Evolutionary conservation across 1,140 invertebrate species (phyloP).

Genomic region (Halictus rubicundus): DNA sequence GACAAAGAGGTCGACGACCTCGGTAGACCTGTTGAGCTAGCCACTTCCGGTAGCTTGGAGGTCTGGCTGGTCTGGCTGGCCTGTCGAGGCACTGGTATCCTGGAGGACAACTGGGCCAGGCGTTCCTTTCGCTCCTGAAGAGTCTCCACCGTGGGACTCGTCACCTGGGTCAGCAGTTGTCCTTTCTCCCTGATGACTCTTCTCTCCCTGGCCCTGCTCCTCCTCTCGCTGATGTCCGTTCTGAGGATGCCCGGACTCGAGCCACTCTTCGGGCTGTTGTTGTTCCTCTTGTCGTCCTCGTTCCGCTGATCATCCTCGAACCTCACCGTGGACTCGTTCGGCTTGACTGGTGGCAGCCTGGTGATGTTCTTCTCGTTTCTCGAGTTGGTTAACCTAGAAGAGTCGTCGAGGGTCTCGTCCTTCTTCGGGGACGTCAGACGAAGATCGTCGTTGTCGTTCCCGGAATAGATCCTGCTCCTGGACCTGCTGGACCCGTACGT

Average conservation of each 20-base stretch:
- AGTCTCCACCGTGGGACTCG: conserved; percentile 43
- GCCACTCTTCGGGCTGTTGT: conserved; percentile 55
- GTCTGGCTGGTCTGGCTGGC: conserved; percentile 12
- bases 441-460: conserved; percentile 52
- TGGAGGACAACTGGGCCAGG: conserved; percentile 51
- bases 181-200: conserved; percentile 62
- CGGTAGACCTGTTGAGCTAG: not conserved
- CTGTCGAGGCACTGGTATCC: conserved; percentile 60
- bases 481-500: conserved; percentile 34
- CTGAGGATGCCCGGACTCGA: conserved; percentile 61
- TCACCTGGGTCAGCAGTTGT: conserved; percentile 16
- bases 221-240: conserved; percentile 68
- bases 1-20: conserved; percentile 28
- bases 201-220: conserved; percentile 76
- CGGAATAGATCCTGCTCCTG: conserved; percentile 46
- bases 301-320: conserved; percentile 54
- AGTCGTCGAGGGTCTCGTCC: conserved; percentile 15
- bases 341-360: conserved; percentile 56
- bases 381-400: not conserved
- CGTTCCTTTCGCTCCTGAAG: conserved; percentile 65
- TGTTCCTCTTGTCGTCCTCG: conserved; percentile 65
- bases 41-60: conserved; percentile 15
- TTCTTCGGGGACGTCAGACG: conserved; percentile 33
- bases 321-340: conserved; percentile 51
- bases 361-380: conserved; percentile 45